Evolutionary conservation across 2,113 vertebrate species (phyloP), one percentile per base, ranked within the genome.

Genomic region (Pangasianodon hypophthalmus): DNA sequence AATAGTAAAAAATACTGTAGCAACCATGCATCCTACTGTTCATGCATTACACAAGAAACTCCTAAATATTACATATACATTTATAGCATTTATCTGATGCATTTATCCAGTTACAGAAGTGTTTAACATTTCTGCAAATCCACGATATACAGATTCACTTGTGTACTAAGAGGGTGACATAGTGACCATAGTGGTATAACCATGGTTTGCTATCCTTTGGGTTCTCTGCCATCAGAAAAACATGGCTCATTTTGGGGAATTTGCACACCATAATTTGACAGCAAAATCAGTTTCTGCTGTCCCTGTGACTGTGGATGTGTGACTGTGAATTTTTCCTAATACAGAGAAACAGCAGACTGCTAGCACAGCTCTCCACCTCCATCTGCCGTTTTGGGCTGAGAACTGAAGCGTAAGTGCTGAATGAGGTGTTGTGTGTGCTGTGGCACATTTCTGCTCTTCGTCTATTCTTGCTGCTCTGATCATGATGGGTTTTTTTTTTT

Each of bases 341-440:
- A 89, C 73, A 87, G 88, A 94, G 90, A 93, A 93, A 94, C 94
- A 93, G 93, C 90, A 89, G 87, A 92, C 88, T 88, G 52, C 91
- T 86, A 92, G 88, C 87, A 79, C 91, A 60, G 90, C 93, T 92
- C 94, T 92, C 32, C 29, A 89, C 82, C 84, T 85, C 92, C 92
- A 94, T 95, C 92, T 94, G 94, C 91, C 91, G 91, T 93, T 89
- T 29, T 9, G 60, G 89, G 88, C 60, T 69, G n/a, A 89, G 88
- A 90, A 81, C 67, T 91, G 89, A 93, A 89, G 90, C n/a, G 8
- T n/a, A 46, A 85, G 29, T 81, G 58, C 71, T 90, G 88, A 83
- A 37, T n/a, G 87, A 56, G 3, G 79, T 41, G 0, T 75, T 54
- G 52, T 71, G 64, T 52, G 80, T 77, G 41, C 52, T 60, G 26